Evolutionary conservation across 1,140 invertebrate species (phyloP).

Genomic region (Papilio machaon): DNA sequence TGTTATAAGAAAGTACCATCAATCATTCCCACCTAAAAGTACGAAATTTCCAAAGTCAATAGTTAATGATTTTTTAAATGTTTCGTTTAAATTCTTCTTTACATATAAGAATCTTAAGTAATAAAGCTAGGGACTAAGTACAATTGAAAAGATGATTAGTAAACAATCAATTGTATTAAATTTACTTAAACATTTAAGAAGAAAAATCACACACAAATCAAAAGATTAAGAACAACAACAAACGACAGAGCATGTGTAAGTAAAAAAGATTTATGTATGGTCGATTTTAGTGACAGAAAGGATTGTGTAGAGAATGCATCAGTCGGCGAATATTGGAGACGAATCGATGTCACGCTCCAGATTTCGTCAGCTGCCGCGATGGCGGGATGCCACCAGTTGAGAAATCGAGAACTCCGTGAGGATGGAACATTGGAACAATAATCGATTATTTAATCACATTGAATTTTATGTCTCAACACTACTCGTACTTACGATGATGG

Average conservation of each 20-base stretch:
- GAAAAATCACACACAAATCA: neutral
- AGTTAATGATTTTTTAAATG: too few species aligned
- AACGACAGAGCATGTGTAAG: neutral
- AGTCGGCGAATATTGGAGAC: constrained; percentile 29
- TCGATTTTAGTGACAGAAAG: constrained; percentile 7
- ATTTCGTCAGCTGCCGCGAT: constrained; percentile 45
- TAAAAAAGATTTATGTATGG: neutral
- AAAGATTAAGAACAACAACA: neutral
- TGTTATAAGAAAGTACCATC: neutral
- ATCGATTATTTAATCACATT: constrained; percentile 31
- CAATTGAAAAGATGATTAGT: too few species aligned
- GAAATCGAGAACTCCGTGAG: constrained; percentile 14
- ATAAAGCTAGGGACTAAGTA: too few species aligned
- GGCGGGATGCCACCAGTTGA: constrained; percentile 17
- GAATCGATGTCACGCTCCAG: constrained; percentile 63
- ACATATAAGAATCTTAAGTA: too few species aligned
- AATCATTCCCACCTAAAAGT: too few species aligned
- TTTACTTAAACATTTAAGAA: neutral
- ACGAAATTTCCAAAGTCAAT: too few species aligned
- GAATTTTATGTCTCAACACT: neutral
- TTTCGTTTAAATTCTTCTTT: too few species aligned
- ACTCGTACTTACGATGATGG: neutral
- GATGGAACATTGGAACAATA: constrained; percentile 25
- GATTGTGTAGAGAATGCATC: constrained; percentile 31
- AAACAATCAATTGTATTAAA: too few species aligned